Evolutionary conservation across 2,888 invertebrate species (phyloP), one percentile per base, ranked within the genome.

Genomic region (Melanotus villosus): DNA sequence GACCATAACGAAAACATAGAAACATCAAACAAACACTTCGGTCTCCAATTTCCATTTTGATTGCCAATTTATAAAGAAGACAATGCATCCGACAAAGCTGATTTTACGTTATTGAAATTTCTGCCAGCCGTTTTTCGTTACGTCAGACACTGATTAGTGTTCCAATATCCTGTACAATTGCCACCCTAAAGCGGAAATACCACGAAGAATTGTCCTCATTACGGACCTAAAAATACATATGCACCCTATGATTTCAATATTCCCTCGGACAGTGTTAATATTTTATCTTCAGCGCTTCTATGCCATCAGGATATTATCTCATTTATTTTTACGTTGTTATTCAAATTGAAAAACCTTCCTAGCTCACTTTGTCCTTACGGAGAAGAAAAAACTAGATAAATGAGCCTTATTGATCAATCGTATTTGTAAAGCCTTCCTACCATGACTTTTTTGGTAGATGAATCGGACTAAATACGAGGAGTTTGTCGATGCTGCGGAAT

Each of bases 171-270:
- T 82, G 81, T 77, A 79, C 77, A 80, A 80, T 77, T 75, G 75
- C 74, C 78, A 76, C 80, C 81, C 81, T 77, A 74, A 71, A 76
- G 77, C 80, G 80, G 81, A 80, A 80, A 79, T 78, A 74, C 77
- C 79, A 79, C 77, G 78, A 80, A 81, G 80, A 82, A 82, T 83
- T 79, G 81, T 79, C 71, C 83, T 83, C 82, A 82, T 83, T 82
- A 81, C 77, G 64, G 73, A 68, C 70, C 75, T 80, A 81, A 81
- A 82, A 82, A 83, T 83, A 82, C 81, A 82, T 83, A 83, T 83
- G 83, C 83, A 84, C 83, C 83, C 83, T 81, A 80, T 81, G 78
- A 82, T 83, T 82, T 79, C 80, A 80, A 80, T 81, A 81, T 82
- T 82, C 80, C 79, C 77, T 78, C 75, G 81, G 81, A 82, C 83